Evolutionary conservation across 2,113 vertebrate species (phyloP).

Genomic region (Pituophis catenifer): DNA sequence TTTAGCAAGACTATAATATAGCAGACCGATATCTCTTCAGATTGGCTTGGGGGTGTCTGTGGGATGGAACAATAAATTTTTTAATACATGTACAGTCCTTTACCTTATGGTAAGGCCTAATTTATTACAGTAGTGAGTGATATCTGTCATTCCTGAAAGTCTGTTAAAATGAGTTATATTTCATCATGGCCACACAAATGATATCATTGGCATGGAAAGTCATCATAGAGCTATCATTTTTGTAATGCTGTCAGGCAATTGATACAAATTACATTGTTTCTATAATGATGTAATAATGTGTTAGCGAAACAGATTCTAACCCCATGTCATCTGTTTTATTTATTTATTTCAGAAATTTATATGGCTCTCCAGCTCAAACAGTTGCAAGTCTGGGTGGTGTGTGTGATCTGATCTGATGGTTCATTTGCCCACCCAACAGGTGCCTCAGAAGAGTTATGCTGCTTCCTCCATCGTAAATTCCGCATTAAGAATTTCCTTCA

Average conservation of each 20-base stretch:
- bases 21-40: constrained; percentile 1
- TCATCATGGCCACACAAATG: not conserved
- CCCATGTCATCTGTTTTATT: not conserved
- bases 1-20: not conserved
- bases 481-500: too few relatives aligned
- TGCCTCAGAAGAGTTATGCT: not conserved
- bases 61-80: not conserved
- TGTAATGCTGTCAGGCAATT: not conserved
- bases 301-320: not conserved
- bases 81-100: not conserved
- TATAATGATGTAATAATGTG: not conserved
- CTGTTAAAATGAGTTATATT: not conserved
- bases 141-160: not conserved
- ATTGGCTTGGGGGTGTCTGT: not conserved
- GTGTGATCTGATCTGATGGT: not conserved
- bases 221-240: not conserved
- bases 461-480: too few relatives aligned
- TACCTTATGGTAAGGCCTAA: not conserved
- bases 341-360: not conserved
- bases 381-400: not conserved
- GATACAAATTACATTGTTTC: not conserved
- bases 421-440: not conserved
- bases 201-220: not conserved
- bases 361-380: not conserved
- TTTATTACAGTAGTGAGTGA: not conserved